Evolutionary conservation across 2,113 vertebrate species (phyloP), one percentile per base, ranked within the genome.

Genomic region (Oreotrochilus melanogaster): DNA sequence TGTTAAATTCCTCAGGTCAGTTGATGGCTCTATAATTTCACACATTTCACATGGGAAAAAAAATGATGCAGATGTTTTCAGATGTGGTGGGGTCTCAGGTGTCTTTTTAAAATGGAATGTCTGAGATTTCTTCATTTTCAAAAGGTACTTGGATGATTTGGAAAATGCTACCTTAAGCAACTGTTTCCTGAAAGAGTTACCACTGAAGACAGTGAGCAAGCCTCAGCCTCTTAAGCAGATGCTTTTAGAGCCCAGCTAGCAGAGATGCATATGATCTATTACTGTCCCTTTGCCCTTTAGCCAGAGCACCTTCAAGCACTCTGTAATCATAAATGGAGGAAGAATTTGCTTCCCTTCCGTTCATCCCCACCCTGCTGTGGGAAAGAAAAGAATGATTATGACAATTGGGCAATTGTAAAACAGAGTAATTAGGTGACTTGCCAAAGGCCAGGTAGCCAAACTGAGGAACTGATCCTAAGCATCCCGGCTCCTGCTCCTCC

Each of bases 151-250:
- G 48, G n/a, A 62, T 86, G 21, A 66, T 91, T 88, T 93, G 85
- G 54, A 35, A 89, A 85, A 76, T 30, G 53, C 39, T 76, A 54
- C 74, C 22, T 85, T 35, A 74, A 95, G 64, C 81, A 95, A 90
- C 93, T 95, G 56, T 95, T 97, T 97, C 86, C 93, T 96, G 94
- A 86, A 91, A 95, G 95, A 92, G 89, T 92, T 88, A 42, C 88
- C 81, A 86, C 76, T 92, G 94, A 96, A 94, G 94, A 90, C n/a
- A 86, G 48, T 1, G 11, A 66, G 78, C 47, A 58, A 86, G 42
- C 19, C 58, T 85, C 58, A 18, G 58, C 28, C 47, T 69, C 4
- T 0, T 28, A 53, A 65, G 62, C 14, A 45, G 78, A 81, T 67
- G 35, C 24, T 89, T 86, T 67, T 75, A 74, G 65, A 51, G 48